Conservation (phyloP, 2,797 vertebrate genomes). For the Mustela erminea region DNA sequence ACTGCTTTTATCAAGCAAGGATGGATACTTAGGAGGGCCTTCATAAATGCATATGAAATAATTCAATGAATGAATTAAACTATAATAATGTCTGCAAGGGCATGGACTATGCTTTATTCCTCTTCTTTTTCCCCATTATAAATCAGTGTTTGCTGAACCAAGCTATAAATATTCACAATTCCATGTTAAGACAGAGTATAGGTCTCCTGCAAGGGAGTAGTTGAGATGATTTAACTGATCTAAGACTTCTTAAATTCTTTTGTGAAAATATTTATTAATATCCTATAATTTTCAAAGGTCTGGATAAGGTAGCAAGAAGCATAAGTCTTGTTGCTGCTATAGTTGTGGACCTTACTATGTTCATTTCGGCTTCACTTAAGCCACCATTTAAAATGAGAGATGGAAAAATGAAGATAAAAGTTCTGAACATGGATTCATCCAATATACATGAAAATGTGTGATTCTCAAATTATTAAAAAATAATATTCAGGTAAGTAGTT, state of each 20-base stretch:
- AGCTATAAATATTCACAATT: not conserved
- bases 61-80: not conserved
- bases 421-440: not conserved
- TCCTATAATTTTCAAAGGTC: constrained; percentile 8
- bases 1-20: not conserved
- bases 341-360: not conserved
- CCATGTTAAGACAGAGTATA: not conserved
- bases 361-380: constrained; percentile 5
- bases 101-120: not conserved
- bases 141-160: not conserved
- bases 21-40: not conserved
- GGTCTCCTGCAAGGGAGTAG: not conserved
- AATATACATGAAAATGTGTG: not conserved
- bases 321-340: not conserved
- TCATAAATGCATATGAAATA: too few species aligned
- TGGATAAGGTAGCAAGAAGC: not conserved
- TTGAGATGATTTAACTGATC: constrained; percentile 56
- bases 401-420: not conserved
- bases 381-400: not conserved
- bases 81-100: not conserved
- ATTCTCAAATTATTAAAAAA: constrained; percentile 21
- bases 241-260: constrained; percentile 48
- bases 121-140: not conserved
- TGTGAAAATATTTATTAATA: not conserved
- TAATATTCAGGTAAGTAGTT: not conserved